These are phyloP conservation scores for Notiomystis cincta DNA, from an alignment of 2,113 vertebrate species.

Conservation along the genomic window DNA sequence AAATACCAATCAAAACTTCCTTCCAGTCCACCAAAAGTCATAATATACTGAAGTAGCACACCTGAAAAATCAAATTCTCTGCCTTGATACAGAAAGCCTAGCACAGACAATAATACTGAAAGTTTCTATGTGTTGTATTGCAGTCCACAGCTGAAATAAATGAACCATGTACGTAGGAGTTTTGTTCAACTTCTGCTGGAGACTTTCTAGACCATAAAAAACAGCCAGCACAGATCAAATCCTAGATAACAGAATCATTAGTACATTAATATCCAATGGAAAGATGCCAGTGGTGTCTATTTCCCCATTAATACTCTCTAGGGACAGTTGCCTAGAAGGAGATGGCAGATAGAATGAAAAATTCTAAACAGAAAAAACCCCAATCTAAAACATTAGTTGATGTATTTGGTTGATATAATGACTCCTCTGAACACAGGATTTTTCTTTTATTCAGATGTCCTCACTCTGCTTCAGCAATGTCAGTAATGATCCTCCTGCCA, in stretches of 20 bases:
- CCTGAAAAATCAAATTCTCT: not conserved
- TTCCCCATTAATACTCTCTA: not conserved
- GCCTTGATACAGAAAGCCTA: not conserved
- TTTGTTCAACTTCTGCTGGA: not conserved
- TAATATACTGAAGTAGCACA: not conserved
- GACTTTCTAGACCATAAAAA: not conserved
- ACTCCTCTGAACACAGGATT: not conserved
- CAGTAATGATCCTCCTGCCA: not conserved
- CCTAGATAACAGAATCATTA: not conserved
- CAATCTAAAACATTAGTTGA: not conserved
- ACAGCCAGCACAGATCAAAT: not conserved
- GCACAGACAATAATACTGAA: not conserved
- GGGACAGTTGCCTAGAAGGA: not conserved
- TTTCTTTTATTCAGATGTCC: not conserved
- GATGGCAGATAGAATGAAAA: not conserved
- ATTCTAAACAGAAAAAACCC: not conserved
- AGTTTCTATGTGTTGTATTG: not conserved
- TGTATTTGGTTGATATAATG: not conserved
- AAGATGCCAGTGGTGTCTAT: not conserved
- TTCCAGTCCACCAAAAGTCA: not conserved
- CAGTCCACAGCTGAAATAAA: not conserved
- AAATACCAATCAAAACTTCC: not conserved
- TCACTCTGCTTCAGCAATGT: not conserved
- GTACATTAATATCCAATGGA: not conserved
- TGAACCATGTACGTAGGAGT: not conserved